Evolutionary conservation across 1,140 invertebrate species (phyloP).

Genomic region (Lordiphosa collinella): DNA sequence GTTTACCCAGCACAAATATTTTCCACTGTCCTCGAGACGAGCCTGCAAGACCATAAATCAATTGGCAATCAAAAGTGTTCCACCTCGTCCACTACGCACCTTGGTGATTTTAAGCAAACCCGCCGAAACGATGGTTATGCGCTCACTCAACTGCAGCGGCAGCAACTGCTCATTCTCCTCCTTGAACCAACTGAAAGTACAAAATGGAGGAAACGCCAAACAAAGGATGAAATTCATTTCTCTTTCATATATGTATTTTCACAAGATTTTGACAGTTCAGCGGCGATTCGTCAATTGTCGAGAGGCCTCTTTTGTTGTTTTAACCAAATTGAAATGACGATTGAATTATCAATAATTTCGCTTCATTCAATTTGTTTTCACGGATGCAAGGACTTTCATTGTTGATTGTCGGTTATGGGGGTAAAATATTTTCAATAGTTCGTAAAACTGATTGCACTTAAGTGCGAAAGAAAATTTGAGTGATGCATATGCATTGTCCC

Average conservation of each 20-base stretch:
- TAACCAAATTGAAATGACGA: constrained; percentile 56
- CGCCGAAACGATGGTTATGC: constrained; percentile 82
- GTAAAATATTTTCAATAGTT: constrained; percentile 44
- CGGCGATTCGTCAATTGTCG: not conserved
- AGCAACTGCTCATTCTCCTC: constrained; percentile 85
- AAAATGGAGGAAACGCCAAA: constrained; percentile 15
- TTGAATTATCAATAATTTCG: constrained; percentile 64
- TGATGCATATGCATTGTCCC: constrained; percentile 14
- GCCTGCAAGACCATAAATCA: constrained; percentile 80
- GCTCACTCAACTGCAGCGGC: constrained; percentile 83
- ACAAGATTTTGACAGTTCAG: constrained; percentile 45
- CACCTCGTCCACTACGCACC: constrained; percentile 74
- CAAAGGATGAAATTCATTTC: constrained; percentile 41
- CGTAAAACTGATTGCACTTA: constrained; percentile 46
- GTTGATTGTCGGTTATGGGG: constrained; percentile 28
- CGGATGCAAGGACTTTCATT: constrained; percentile 30
- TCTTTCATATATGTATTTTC: constrained; percentile 37
- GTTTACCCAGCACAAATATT: constrained; percentile 92
- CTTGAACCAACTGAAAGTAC: constrained; percentile 83
- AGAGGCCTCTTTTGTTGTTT: constrained; percentile 25
- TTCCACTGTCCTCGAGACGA: constrained; percentile 88
- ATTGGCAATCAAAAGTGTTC: constrained; percentile 63
- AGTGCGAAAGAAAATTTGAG: constrained; percentile 18
- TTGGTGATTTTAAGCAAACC: constrained; percentile 84
- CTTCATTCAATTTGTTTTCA: constrained; percentile 10